Percentiles rank a stretch among this genome's conserved stretches.
Evolutionary conservation across 2,797 vertebrate genomes (phyloP).

Genomic region (Pelobates cultripes): DNA sequence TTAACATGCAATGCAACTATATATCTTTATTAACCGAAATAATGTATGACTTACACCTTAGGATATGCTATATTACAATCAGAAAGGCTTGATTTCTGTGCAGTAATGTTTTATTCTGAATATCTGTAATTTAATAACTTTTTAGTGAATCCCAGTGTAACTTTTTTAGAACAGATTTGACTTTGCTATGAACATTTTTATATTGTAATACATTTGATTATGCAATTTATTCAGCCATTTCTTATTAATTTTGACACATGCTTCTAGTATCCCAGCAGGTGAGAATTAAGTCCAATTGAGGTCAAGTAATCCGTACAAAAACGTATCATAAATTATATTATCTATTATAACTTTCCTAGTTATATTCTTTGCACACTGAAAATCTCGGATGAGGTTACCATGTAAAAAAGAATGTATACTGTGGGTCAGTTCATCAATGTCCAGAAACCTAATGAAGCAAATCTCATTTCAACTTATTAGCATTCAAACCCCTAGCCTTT

Average conservation of each 20-base stretch:
- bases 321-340: conserved; percentile 45
- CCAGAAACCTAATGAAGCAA: conserved; percentile 56
- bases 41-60: too few species aligned
- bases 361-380: conserved; percentile 29
- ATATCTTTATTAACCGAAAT: too few species aligned
- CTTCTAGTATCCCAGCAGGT: conserved; percentile 29
- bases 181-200: background rate
- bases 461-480: conserved; percentile 48
- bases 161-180: background rate
- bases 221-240: conserved; percentile 41
- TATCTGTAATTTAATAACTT: too few species aligned
- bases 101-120: too few species aligned
- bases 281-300: conserved; percentile 39
- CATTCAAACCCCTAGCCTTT: conserved; percentile 46
- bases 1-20: too few species aligned
- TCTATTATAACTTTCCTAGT: conserved; percentile 35
- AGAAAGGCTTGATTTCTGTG: too few species aligned
- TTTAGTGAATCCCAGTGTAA: too few species aligned
- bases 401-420: conserved; percentile 23
- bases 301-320: conserved; percentile 48
- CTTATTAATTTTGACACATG: conserved; percentile 50
- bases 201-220: conserved; percentile 24
- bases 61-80: too few species aligned
- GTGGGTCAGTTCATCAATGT: conserved; percentile 54
- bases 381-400: conserved; percentile 33